phyloP scores from a whole-genome alignment of 2,797 vertebrate species.

The Hafferia zeledoni region DNA sequence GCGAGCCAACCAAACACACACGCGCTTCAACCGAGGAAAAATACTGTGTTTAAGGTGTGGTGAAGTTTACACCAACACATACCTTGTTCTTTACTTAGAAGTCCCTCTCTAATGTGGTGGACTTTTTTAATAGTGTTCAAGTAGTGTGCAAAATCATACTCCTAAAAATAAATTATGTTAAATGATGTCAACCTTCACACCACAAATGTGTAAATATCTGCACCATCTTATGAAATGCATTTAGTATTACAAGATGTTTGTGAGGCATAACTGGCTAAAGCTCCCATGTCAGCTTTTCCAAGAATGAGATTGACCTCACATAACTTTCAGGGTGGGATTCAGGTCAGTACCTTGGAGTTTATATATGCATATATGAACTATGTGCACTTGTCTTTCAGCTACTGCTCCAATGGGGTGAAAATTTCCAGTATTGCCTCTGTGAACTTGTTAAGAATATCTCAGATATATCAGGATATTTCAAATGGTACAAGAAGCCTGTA shows the following conservation, averaged over 20 bases:
- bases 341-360: background rate
- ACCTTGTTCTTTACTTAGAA: background rate
- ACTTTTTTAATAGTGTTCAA: background rate
- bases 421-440: background rate
- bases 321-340: background rate
- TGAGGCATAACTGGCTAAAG: background rate
- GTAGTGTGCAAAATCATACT: background rate
- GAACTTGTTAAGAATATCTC: background rate
- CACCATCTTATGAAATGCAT: background rate
- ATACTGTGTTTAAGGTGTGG: background rate
- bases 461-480: background rate
- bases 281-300: background rate
- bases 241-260: background rate
- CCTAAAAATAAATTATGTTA: background rate
- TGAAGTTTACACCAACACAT: background rate
- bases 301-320: background rate
- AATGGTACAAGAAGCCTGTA: background rate
- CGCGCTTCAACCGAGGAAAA: background rate
- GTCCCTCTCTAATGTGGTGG: background rate
- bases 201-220: background rate
- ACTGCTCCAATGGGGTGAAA: background rate
- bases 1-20: fast-evolving
- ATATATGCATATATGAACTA: background rate
- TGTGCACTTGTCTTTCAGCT: background rate
- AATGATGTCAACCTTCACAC: background rate